Evolutionary conservation across 1,140 invertebrate genomes (phyloP).

Genomic region (Idris sp.): DNA sequence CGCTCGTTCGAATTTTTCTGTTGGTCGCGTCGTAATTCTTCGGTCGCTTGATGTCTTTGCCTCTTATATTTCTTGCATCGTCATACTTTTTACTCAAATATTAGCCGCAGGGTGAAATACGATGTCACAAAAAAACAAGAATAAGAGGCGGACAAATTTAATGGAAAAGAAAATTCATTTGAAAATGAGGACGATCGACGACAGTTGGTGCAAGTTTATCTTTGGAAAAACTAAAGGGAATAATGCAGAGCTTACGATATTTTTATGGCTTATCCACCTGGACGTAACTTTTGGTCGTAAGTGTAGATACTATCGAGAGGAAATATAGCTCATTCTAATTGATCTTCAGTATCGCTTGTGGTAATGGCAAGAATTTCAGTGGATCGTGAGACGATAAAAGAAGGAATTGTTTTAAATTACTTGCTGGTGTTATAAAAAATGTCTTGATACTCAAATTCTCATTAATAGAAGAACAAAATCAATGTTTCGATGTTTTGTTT

Average conservation of each 20-base stretch:
- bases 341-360: slow-evolving; percentile 5
- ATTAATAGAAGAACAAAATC: too few relatives aligned
- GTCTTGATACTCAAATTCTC: too few relatives aligned
- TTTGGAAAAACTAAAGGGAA: neutral
- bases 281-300: slow-evolving; percentile 12
- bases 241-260: slow-evolving; percentile 8
- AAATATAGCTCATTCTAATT: slow-evolving; percentile 7
- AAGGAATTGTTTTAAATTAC: too few relatives aligned
- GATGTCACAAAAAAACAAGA: slow-evolving; percentile 31
- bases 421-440: too few relatives aligned
- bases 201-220: neutral
- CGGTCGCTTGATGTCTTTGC: slow-evolving; percentile 35
- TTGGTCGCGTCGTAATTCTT: slow-evolving; percentile 38
- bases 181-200: slow-evolving; percentile 46
- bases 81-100: slow-evolving; percentile 18
- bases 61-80: slow-evolving; percentile 18
- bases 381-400: too few relatives aligned
- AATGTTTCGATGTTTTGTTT: too few relatives aligned
- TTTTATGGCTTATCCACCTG: slow-evolving; percentile 14
- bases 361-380: too few relatives aligned
- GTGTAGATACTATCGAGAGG: neutral
- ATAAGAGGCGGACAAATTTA: too few relatives aligned
- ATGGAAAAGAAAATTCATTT: slow-evolving; percentile 46
- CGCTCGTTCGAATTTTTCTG: slow-evolving; percentile 52
- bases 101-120: slow-evolving; percentile 15